Evolutionary conservation across 1,140 invertebrate species (phyloP).

Genomic region (Sitophilus oryzae): DNA sequence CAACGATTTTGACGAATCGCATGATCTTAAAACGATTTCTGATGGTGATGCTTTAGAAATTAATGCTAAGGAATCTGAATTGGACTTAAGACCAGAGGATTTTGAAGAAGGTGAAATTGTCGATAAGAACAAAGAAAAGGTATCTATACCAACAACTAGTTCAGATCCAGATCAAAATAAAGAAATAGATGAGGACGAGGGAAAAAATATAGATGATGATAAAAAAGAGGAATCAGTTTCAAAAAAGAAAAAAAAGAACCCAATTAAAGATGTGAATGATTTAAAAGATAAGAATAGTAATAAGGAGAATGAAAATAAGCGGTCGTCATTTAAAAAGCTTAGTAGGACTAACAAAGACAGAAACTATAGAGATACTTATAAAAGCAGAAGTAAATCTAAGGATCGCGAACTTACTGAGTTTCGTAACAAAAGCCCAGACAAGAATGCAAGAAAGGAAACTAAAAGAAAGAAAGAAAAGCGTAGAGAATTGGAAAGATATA

Average conservation of each 20-base stretch:
- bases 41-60: slow-evolving; percentile 43
- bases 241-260: slow-evolving; percentile 45
- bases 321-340: slow-evolving; percentile 70
- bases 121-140: slow-evolving; percentile 52
- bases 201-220: slow-evolving; percentile 12
- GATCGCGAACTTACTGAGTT: slow-evolving; percentile 28
- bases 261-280: slow-evolving; percentile 33
- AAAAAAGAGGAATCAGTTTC: slow-evolving; percentile 42
- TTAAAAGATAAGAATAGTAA: slow-evolving; percentile 37
- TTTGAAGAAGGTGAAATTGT: slow-evolving; percentile 53
- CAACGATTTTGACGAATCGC: slow-evolving; percentile 52
- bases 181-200: slow-evolving; percentile 35
- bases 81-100: slow-evolving; percentile 42
- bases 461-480: slow-evolving; percentile 62
- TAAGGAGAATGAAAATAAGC: slow-evolving; percentile 41
- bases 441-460: slow-evolving; percentile 39
- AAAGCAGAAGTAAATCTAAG: slow-evolving; percentile 35
- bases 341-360: slow-evolving; percentile 73
- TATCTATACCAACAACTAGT: slow-evolving; percentile 21
- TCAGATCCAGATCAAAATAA: slow-evolving; percentile 41
- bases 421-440: slow-evolving; percentile 29
- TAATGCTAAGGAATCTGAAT: slow-evolving; percentile 42
- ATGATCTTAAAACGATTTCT: slow-evolving; percentile 42
- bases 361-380: slow-evolving; percentile 67
- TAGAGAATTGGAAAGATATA: slow-evolving; percentile 74